Evolutionary conservation across 2,797 vertebrate genomes (phyloP).

Genomic region (Psittacula echo): DNA sequence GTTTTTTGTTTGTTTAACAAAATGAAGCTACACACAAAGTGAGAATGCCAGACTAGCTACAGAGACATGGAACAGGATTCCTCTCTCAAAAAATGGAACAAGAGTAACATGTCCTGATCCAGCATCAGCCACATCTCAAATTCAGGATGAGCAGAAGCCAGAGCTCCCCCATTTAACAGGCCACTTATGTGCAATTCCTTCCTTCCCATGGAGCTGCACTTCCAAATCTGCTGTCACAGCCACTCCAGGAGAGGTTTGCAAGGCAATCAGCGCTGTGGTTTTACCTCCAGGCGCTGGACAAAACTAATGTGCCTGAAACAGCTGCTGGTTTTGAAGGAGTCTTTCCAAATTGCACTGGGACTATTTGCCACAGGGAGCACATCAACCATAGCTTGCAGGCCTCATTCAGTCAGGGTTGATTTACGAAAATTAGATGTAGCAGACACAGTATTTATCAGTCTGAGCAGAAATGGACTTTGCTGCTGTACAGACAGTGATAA

Average conservation of each 20-base stretch:
- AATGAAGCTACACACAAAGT: neutral
- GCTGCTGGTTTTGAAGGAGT: neutral
- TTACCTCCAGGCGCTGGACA: constrained; percentile 30
- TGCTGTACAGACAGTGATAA: neutral
- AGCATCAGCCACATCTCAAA: neutral
- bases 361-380: neutral
- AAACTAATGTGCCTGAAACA: neutral
- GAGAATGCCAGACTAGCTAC: neutral
- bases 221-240: neutral
- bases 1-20: neutral
- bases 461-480: neutral
- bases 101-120: neutral
- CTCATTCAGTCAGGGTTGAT: neutral
- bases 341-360: constrained; percentile 7
- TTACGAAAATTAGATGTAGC: neutral
- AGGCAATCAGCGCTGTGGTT: neutral
- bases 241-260: neutral
- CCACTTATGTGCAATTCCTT: neutral
- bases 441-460: neutral
- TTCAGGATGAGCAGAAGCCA: neutral
- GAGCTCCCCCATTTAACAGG: neutral
- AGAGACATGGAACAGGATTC: neutral
- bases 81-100: neutral
- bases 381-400: neutral
- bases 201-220: neutral